Percentiles rank a stretch among this genome's conserved stretches.
phyloP scores from a whole-genome alignment of 2,888 invertebrate genomes.

The Antheraea yamamai region DNA sequence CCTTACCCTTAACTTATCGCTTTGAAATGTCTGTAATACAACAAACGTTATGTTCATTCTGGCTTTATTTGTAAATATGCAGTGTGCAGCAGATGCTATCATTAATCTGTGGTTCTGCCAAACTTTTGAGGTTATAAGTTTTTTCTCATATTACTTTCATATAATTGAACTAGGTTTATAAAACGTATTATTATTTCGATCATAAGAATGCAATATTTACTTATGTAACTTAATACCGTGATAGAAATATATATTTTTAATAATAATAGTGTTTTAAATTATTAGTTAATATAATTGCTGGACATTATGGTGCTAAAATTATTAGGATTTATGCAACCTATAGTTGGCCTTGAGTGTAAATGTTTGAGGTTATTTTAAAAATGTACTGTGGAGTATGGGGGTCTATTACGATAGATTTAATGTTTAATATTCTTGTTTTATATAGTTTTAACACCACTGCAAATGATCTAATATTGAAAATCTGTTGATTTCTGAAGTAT shows the following conservation, averaged over 20 bases:
- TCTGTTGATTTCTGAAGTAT: too few relatives aligned
- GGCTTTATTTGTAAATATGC: not conserved
- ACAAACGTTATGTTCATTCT: not conserved
- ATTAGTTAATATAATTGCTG: constrained; percentile 39
- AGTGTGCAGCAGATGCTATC: not conserved
- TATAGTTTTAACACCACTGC: not conserved
- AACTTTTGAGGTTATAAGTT: not conserved
- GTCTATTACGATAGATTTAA: not conserved
- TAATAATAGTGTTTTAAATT: not conserved
- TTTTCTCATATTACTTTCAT: not conserved
- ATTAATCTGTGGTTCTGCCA: not conserved
- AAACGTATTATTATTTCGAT: not conserved
- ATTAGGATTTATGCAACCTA: constrained; percentile 13
- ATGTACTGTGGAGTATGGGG: not conserved
- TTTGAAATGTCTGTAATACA: too few relatives aligned
- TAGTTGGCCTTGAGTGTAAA: not conserved
- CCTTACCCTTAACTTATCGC: too few relatives aligned
- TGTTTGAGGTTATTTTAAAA: not conserved
- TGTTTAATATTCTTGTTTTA: not conserved
- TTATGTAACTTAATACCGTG: not conserved
- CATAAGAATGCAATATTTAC: constrained; percentile 10
- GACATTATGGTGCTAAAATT: constrained; percentile 59
- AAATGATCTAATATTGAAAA: too few relatives aligned
- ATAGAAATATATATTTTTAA: not conserved
- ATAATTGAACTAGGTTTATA: not conserved